These are phyloP conservation scores for Rhombomys opimus DNA, from an alignment of 2,113 vertebrate genomes.

Conservation along the genomic window DNA sequence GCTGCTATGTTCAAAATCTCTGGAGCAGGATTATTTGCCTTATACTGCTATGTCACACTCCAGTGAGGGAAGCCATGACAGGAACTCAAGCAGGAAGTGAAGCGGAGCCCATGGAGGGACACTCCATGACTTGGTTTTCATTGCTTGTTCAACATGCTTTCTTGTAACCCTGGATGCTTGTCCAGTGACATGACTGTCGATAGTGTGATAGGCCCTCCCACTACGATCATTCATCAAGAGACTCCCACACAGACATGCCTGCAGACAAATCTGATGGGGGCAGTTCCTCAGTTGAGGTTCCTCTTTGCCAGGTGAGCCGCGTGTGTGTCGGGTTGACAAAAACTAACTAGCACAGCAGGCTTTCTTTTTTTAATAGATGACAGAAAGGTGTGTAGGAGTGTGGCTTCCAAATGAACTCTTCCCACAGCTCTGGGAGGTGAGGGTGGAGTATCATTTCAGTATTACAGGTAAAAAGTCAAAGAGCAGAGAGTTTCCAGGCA, in stretches of 20 bases:
- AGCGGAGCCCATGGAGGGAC: no score
- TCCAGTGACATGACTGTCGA: no score
- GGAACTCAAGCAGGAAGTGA: not conserved
- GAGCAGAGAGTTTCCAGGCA: not conserved
- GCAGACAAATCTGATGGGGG: not conserved
- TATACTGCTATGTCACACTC: not conserved
- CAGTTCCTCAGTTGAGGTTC: not conserved
- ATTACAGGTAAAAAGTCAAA: not conserved
- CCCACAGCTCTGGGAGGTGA: not conserved
- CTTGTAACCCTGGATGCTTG: not conserved
- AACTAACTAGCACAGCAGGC: not conserved
- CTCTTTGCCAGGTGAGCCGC: not conserved
- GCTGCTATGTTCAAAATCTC: not conserved
- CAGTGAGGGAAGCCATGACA: not conserved
- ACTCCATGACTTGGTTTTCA: no score
- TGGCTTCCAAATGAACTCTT: not conserved
- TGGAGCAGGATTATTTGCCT: not conserved
- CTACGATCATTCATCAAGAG: not conserved
- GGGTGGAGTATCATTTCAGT: fast-evolving
- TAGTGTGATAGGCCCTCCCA: not conserved
- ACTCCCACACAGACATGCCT: not conserved
- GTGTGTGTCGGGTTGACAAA: not conserved
- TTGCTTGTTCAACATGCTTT: not conserved
- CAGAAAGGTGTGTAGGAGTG: not conserved
- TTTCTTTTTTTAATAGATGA: not conserved